Base-by-base conservation (phyloP, 35 echinoderm and acorn worm species). In the Nesometra sesokonis region DNA sequence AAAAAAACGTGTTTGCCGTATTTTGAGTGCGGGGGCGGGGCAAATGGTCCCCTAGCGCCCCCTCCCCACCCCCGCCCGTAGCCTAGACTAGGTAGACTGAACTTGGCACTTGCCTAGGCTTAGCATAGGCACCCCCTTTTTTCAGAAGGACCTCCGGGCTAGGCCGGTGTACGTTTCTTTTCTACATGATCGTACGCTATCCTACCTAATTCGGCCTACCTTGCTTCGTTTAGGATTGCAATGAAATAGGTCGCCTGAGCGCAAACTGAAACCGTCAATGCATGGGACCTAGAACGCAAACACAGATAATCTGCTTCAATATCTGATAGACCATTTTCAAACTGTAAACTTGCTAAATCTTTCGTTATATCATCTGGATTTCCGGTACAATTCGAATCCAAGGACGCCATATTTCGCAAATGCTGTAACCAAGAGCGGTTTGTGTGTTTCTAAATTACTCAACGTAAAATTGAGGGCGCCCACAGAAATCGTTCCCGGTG, bases 341-440 rank as follows among this genome's bases (percentile, higher is more conserved):
- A 97, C 37, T 97, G 92, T 29, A 97, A 92, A 82, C 92, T 91
- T 30, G 95, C 92, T 85, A 97, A 97, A 97, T 94, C 95, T 88
- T 86, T 93, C 30, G 95, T 97, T 52, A 97, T 97, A 78, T 97
- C 95, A 77, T 67, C 52, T 11, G 52, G 9, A 67, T 67, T 67
- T 67, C 9, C 52, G 7, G 9, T 67, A 67, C 0, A 9, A 27
- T 67, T 27, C 1, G 52, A 11, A 67, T 67, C 52, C 21, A 67
- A 13, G 52, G 52, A 67, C 52, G 52, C 52, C 52, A 67, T 67
- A 67, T 67, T 67, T 67, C 52, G 52, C 23, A 67, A 43, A n/a
- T 67, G 0, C 23, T 1, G 52, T 67, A 67, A 13, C 52, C 52
- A 67, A 17, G 38, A 43, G 21, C 52, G 23, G 23, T 19, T 2